A percentile compares a stretch with the other conserved stretches of the same genome.
Conservation (phyloP, 2,113 vertebrate genomes). For the Corvus hawaiiensis region DNA sequence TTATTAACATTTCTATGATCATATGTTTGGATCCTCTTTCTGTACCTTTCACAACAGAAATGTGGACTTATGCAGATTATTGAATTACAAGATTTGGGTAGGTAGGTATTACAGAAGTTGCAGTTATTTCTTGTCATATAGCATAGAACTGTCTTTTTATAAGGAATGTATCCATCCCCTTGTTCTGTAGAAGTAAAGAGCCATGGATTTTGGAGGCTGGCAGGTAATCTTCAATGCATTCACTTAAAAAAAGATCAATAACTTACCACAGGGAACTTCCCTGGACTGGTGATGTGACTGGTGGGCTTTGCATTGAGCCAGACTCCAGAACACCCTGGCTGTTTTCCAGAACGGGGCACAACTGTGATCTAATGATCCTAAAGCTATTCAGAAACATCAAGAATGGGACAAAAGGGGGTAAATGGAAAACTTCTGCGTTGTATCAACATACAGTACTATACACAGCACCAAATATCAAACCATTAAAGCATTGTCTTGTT, state of each 20-base stretch:
- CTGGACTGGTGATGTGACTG: background rate
- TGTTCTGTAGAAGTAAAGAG: background rate
- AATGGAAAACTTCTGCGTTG: slow-evolving; percentile 26
- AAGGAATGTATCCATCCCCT: background rate
- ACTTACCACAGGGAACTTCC: background rate
- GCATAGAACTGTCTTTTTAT: background rate
- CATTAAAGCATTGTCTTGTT: slow-evolving; percentile 52
- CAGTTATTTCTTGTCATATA: background rate
- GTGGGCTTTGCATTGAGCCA: background rate
- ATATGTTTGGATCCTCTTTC: background rate
- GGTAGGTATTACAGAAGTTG: background rate
- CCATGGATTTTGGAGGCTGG: background rate
- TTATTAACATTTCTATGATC: background rate
- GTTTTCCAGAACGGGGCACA: slow-evolving; percentile 3
- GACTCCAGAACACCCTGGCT: background rate
- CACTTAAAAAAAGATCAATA: background rate
- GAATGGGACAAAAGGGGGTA: background rate
- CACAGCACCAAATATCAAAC: slow-evolving; percentile 74
- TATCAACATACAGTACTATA: slow-evolving; percentile 68
- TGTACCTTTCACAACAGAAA: background rate
- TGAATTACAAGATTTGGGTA: background rate
- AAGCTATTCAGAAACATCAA: slow-evolving; percentile 66
- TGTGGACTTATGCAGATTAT: background rate
- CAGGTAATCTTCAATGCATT: background rate
- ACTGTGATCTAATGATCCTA: slow-evolving; percentile 51